Conservation (phyloP, 2,797 vertebrate genomes). For the Parauchenoglanis ngamensis region DNA sequence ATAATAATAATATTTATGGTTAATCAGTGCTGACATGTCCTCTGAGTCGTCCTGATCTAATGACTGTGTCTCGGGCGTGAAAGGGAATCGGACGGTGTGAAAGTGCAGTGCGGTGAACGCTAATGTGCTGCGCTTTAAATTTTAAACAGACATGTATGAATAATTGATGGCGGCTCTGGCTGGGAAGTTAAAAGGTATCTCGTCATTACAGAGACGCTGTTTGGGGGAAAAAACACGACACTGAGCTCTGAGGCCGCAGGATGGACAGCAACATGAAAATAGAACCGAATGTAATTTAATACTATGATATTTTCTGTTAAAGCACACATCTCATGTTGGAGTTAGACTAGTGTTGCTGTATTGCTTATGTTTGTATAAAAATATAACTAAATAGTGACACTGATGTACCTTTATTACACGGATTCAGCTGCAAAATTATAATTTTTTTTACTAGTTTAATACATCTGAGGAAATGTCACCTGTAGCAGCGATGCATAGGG, state of each 20-base stretch:
- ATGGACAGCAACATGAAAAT: conserved; percentile 21
- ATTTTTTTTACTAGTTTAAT: not conserved
- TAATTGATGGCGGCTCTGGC: conserved; percentile 79
- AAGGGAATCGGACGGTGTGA: conserved; percentile 73
- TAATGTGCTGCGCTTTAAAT: conserved; percentile 84
- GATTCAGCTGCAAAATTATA: not conserved
- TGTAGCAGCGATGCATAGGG: not conserved
- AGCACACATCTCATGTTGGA: not conserved
- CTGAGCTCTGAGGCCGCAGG: not conserved
- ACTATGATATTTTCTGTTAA: not conserved
- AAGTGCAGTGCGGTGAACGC: conserved; percentile 79
- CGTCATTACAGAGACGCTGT: conserved; percentile 72
- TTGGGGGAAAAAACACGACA: conserved; percentile 21
- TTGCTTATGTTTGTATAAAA: not conserved
- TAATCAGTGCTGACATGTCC: conserved; percentile 58
- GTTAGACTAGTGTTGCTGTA: not conserved
- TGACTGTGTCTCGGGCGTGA: conserved; percentile 66
- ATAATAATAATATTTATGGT: not conserved
- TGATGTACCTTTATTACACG: not conserved
- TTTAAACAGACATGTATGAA: conserved; percentile 81
- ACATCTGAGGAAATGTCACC: not conserved
- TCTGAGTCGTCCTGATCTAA: conserved; percentile 75
- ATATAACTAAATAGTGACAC: not conserved
- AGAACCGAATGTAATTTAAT: not conserved
- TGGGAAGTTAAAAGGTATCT: conserved; percentile 83